Conservation (phyloP, 2,888 invertebrate species). For the Meliscaeva auricollis region DNA sequence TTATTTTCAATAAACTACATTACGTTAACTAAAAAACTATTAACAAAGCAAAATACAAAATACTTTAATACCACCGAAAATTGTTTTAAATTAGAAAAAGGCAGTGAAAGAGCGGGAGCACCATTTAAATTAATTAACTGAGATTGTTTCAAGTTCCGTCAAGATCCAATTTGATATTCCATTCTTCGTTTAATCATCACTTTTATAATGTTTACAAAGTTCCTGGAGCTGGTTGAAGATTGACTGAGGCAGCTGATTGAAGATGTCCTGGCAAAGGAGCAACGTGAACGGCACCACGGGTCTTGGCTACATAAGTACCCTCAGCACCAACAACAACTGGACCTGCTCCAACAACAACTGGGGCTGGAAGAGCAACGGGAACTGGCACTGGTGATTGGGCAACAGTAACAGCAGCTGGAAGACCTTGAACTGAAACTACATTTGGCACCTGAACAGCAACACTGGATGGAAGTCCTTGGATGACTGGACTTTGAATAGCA, state of each 20-base stretch:
- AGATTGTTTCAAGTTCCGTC: not conserved
- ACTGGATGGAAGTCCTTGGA: too few species aligned
- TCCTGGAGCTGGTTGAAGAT: constrained; percentile 35
- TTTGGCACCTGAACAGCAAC: constrained; percentile 6
- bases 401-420: constrained; percentile 24
- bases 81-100: not conserved
- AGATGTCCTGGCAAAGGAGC: constrained; percentile 46
- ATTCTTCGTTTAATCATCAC: not conserved
- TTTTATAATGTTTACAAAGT: constrained; percentile 7
- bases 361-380: constrained; percentile 22
- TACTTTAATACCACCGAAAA: too few species aligned
- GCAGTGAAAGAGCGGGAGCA: too few species aligned
- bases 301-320: constrained; percentile 50
- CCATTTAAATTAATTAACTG: too few species aligned
- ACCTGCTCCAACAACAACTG: constrained; percentile 35
- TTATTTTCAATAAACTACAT: not conserved
- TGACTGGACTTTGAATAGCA: too few species aligned
- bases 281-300: constrained; percentile 51
- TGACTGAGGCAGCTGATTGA: constrained; percentile 33
- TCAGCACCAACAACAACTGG: constrained; percentile 42
- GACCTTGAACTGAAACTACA: not conserved
- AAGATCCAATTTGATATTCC: not conserved
- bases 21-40: not conserved
- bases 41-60: not conserved
- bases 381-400: constrained; percentile 24